Base-by-base conservation (phyloP, 2,797 vertebrate genomes). In the Cottoperca gobio region DNA sequence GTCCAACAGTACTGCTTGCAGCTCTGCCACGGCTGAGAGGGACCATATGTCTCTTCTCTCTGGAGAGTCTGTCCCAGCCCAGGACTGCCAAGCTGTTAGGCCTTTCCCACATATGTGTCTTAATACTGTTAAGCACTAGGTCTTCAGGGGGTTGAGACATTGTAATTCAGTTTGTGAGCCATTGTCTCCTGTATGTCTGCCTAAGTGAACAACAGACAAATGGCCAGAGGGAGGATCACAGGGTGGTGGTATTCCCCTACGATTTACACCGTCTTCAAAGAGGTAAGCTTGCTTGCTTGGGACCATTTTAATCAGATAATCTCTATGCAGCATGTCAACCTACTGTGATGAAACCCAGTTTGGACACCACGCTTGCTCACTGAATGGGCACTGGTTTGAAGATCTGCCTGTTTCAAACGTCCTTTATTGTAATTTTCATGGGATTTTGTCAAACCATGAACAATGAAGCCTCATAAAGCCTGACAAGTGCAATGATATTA, bases 41-140 rank as follows among this genome's bases (percentile, higher is more conserved):
- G 54, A 86, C 86, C 91, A 92, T 92, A 90, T 92, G 90, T 87
- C 82, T 85, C 70, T 62, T 68, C 76, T 87, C 76, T 76, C 70
- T 24, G 42, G 77, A 42, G 77, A 82, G 81, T 73, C 78, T 50
- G 60, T 76, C 66, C 65, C 66, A 72, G 70, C 43, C 33, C 28
- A 64, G 70, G 63, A 54, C 79, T 82, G 85, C 78, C 87, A 91
- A 84, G 80, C 72, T 21, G 40, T 73, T 55, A 68, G 83, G 74
- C 83, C 80, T 78, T 52, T 35, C 69, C 53, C 81, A 87, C 83
- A 85, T 85, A 70, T 76, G 78, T 81, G 73, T 67, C 65, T 74
- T 88, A 79, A 86, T 83, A 67, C 67, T 52, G 63, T 74, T 82
- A 77, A 81, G 79, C 53, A 81, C 70, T 42, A 60, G 48, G 61